Evolutionary conservation across 2,797 vertebrate species (phyloP).

Genomic region (Gadopsis bispinosus): DNA sequence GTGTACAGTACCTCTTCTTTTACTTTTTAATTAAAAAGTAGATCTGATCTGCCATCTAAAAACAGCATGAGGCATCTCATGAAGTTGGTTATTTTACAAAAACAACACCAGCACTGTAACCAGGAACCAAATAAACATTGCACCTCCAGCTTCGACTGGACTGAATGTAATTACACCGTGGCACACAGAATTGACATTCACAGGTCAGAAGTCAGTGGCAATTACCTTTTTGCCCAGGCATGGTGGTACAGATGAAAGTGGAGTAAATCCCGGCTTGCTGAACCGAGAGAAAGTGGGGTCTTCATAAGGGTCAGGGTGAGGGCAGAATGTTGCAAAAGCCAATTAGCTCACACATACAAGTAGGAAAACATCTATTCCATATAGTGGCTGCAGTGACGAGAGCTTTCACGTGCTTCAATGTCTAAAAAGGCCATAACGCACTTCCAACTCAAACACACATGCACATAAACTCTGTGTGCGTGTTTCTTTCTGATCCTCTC

Average conservation of each 20-base stretch:
- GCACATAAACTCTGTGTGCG: not conserved
- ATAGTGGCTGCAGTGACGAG: slow-evolving; percentile 40
- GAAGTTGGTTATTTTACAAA: slow-evolving; percentile 13
- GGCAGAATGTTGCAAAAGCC: slow-evolving; percentile 61
- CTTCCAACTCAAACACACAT: slow-evolving; percentile 2
- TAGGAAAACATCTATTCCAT: slow-evolving; percentile 43
- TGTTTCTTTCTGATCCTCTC: slow-evolving; percentile 14
- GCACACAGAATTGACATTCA: slow-evolving; percentile 45
- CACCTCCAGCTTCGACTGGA: slow-evolving; percentile 16
- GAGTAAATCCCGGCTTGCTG: slow-evolving; percentile 50
- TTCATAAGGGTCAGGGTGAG: slow-evolving; percentile 58
- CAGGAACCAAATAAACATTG: slow-evolving; percentile 30
- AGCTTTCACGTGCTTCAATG: slow-evolving; percentile 31
- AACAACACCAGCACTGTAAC: slow-evolving; percentile 27
- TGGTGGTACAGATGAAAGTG: slow-evolving; percentile 42
- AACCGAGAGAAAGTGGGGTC: slow-evolving; percentile 30
- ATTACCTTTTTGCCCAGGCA: slow-evolving; percentile 57
- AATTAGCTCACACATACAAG: slow-evolving; percentile 63
- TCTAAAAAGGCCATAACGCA: slow-evolving; percentile 12
- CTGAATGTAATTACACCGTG: slow-evolving; percentile 46
- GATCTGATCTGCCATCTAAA: slow-evolving; percentile 14
- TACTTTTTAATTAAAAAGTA: slow-evolving; percentile 21
- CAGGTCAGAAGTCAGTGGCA: slow-evolving; percentile 65
- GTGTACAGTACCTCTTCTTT: not conserved
- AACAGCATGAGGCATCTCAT: slow-evolving; percentile 1